phyloP scores from a whole-genome alignment of 2,797 vertebrate genomes.

The Microtus agrestis region DNA sequence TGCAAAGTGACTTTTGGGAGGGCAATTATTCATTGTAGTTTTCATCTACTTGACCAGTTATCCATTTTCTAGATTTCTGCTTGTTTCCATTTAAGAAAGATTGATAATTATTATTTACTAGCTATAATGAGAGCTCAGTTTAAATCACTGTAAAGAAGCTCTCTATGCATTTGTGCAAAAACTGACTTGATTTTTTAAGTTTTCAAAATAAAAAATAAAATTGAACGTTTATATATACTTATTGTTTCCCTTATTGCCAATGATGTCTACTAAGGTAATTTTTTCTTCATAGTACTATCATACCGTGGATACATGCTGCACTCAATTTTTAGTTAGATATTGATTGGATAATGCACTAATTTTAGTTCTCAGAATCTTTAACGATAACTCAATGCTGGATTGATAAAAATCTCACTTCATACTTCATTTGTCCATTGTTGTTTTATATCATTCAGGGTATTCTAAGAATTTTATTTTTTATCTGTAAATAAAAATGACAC shows the following conservation, averaged over 20 bases:
- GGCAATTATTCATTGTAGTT: neutral
- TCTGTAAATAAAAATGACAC: neutral
- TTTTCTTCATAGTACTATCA: neutral
- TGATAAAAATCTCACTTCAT: neutral
- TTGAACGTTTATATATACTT: neutral
- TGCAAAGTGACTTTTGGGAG: neutral
- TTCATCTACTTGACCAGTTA: neutral
- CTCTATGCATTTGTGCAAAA: neutral
- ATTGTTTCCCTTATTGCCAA: neutral
- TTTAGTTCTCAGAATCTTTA: neutral
- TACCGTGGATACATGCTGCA: fast-evolving
- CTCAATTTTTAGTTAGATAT: neutral
- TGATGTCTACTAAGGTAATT: neutral
- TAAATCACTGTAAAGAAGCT: neutral
- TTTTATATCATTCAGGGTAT: neutral
- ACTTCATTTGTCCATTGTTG: neutral
- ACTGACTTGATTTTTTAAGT: neutral
- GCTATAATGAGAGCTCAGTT: neutral
- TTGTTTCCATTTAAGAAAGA: neutral
- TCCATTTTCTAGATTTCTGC: neutral
- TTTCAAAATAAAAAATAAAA: neutral
- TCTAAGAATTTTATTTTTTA: neutral
- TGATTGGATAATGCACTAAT: neutral
- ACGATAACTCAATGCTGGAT: neutral
- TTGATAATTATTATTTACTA: neutral